These are phyloP conservation scores for Coelopa frigida DNA, from an alignment of 1,140 invertebrate genomes.

Conservation along the genomic window DNA sequence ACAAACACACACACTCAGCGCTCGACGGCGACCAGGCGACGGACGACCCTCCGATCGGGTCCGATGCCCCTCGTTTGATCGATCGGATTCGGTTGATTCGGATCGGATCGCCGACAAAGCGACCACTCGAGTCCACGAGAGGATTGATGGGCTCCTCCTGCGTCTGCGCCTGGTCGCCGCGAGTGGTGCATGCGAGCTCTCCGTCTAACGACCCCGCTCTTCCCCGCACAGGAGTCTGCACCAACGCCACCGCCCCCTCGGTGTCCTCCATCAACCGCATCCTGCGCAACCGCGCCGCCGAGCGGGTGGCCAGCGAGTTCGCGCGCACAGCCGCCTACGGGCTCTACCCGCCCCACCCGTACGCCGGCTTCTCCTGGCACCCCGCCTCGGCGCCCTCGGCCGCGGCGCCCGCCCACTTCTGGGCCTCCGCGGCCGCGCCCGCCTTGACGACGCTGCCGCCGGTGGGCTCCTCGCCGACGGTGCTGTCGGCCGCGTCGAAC, in stretches of 20 bases:
- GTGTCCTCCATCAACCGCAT: conserved; percentile 92
- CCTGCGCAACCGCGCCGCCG: conserved; percentile 80
- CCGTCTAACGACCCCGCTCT: too few species aligned
- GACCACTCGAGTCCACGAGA: too few species aligned
- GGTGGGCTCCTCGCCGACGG: conserved; percentile 20
- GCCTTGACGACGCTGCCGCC: conserved; percentile 23
- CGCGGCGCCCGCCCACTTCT: conserved; percentile 16
- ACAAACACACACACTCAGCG: too few species aligned
- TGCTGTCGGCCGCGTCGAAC: conserved; percentile 16
- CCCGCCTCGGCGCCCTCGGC: conserved; percentile 19
- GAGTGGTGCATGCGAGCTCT: too few species aligned
- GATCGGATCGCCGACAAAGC: too few species aligned
- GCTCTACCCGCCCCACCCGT: conserved; percentile 69
- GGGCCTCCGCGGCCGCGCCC: conserved; percentile 19
- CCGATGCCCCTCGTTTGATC: too few species aligned
- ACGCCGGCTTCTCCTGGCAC: conserved; percentile 51
- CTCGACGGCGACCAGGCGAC: too few species aligned
- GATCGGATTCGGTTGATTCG: too few species aligned
- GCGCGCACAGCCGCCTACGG: conserved; percentile 84
- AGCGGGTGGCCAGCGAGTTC: conserved; percentile 86
- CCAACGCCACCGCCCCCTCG: conserved; percentile 81
- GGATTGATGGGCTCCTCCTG: too few species aligned
- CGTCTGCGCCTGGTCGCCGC: too few species aligned
- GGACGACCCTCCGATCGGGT: too few species aligned
- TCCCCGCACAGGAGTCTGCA: conserved; percentile 73